Evolutionary conservation across 2,113 vertebrate genomes (phyloP).

Genomic region (Perca flavescens): DNA sequence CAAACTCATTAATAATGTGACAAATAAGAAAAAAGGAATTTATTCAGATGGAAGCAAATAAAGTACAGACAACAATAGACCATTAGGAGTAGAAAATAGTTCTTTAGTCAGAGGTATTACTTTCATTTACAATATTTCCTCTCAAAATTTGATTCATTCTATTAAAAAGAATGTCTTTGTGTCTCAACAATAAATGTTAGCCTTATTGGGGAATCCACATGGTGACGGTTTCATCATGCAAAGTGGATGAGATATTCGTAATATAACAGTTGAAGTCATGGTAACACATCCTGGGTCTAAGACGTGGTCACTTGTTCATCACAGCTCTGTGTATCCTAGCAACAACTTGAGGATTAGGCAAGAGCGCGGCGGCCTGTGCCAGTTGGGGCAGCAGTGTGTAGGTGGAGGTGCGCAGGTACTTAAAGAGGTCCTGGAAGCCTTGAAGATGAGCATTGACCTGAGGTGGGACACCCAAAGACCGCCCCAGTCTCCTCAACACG

Average conservation of each 20-base stretch:
- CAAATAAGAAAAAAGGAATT: not conserved
- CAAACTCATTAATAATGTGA: not conserved
- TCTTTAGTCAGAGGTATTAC: not conserved
- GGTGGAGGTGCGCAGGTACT: constrained; percentile 76
- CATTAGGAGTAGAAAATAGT: not conserved
- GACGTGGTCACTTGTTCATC: constrained; percentile 45
- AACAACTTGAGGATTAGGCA: constrained; percentile 68
- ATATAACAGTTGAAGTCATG: constrained; percentile 29
- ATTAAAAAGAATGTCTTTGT: not conserved
- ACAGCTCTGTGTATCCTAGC: constrained; percentile 71
- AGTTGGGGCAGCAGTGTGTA: constrained; percentile 74
- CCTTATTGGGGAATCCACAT: not conserved
- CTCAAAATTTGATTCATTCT: not conserved
- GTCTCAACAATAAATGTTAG: not conserved
- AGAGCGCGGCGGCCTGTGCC: constrained; percentile 66
- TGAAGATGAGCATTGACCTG: constrained; percentile 64
- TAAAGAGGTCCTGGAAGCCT: constrained; percentile 77
- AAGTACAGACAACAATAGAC: not conserved
- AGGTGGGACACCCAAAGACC: constrained; percentile 65
- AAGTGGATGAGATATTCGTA: constrained; percentile 21
- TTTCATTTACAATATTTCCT: not conserved
- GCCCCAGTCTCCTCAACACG: constrained; percentile 49
- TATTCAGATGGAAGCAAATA: constrained; percentile 1
- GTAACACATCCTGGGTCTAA: constrained; percentile 42
- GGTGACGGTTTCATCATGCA: constrained; percentile 1